Evolutionary conservation across 2,113 vertebrate genomes (phyloP), one percentile per base, ranked within the genome.

Genomic region (Vidua macroura): DNA sequence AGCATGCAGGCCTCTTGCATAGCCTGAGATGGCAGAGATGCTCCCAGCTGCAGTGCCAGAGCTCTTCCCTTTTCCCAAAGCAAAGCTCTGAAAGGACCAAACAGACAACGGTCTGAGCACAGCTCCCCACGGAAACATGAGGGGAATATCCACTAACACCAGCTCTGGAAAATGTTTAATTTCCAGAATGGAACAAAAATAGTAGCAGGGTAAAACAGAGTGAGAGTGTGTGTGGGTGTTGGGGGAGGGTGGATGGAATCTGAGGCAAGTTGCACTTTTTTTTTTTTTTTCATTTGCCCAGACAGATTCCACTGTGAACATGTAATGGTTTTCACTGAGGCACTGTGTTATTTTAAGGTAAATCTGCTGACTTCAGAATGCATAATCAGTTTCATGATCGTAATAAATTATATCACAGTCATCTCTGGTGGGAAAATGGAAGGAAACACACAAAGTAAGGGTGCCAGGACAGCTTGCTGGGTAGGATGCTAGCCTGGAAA

Each of bases 341-440:
- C 88, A 58, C 94, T 83, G 88, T 95, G 85, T 93, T 96, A 88
- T 92, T 94, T 94, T 94, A 94, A 92, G 91, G 91, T 95, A 94
- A 94, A 93, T 94, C 94, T 92, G 83, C 88, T 93, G 93, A 89
- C 86, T 96, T 95, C 74, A 95, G 96, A 94, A 93, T 92, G 77
- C 77, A 78, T 94, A 91, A 92, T 95, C 86, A 73, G 94, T 75
- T 95, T 91, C 92, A 91, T 58, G 77, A 85, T 91, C 2, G 1
- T 85, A 93, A 91, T 86, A 94, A 92, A 94, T 83, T 64, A 89
- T 69, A 89, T 89, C 86, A 31, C 74, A 68, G 88, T 41, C 77
- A 68, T 64, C 35, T 63, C 83, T 93, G 52, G 60, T 90, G 86
- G 86, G 81, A 91, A 92, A 91, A 89, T 64, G 51, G 81, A 78